Base-by-base conservation (phyloP, 2,113 vertebrate species). In the Salvator merianae region DNA sequence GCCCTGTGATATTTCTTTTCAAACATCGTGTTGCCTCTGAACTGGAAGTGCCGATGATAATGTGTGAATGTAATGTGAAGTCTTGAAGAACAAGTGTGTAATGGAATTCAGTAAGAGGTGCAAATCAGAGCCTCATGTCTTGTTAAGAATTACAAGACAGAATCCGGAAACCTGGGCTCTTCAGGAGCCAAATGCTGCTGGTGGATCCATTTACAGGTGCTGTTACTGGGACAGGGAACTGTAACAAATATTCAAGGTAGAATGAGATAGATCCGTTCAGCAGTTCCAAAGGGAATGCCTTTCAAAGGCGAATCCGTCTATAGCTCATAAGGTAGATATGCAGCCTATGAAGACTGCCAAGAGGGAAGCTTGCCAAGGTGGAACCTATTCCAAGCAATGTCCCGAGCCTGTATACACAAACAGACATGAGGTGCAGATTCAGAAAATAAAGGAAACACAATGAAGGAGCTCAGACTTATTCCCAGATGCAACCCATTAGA, bases 391-490 rank as follows among this genome's bases (percentile, higher is more conserved):
- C 89, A 93, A 94, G 77, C 32, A 77, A 77, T 32, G 73, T 91
- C 93, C 88, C 93, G 83, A 90, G 75, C 91, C 93, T 90, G 88
- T 84, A 70, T 85, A 87, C 81, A 43, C 30, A 89, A 92, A 81
- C 78, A 81, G 74, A 92, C 53, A 92, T 70, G 87, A 90, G 91
- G 85, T 70, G 88, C 53, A 91, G 81, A 38, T 12, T 86, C 72
- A 79, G 89, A 91, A 59, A 59, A 83, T 75, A n/a, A 1, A 78
- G 90, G 87, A 84, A 86, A 77, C 3, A 1, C 65, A 81, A 63
- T 22, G 13, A 89, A 73, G 68, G 88, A 66, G 63, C 26, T 81
- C 68, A 59, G 22, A 74, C 74, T 62, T 65, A 32, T 80, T 71
- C 47, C 59, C 3, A 63, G n/a, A 53, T 79, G 32, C 69, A 68